Evolutionary conservation across 2,113 vertebrate species (phyloP), one percentile per base, ranked within the genome.

Genomic region (Emberiza fucata): DNA sequence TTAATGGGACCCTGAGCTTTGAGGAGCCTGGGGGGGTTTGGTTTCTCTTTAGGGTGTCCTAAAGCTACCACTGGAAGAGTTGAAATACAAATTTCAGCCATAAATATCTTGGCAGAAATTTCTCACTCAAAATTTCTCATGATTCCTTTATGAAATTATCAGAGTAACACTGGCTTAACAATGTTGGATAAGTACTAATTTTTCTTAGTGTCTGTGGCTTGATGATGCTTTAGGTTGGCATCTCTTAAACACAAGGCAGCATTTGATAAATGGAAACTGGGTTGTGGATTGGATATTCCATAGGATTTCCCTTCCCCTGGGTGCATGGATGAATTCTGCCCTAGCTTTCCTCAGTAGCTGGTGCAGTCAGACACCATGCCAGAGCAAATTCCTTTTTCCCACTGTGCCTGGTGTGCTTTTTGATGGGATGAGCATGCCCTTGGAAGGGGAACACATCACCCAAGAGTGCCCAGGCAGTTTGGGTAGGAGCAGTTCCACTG

Each of bases 251-350:
- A 21, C 11, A 57, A 44, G 88, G 19, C 15, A 48, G 29, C 40
- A 17, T 25, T 64, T 5, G 11, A 11, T 87, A 57, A 39, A 3
- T 19, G 25, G 45, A 22, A 50, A 9, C 19, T 21, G 33, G 22
- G 2, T 10, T 48, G 24, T n/a, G 25, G 4, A 7, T 5, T 56
- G 79, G 47, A 0, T 65, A 7, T 53, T 79, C 48, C 24, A 3
- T 6, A 11, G 59, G n/a, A 11, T 86, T 51, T 68, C 6, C 2
- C 1, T 48, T 54, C 20, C 47, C 16, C 29, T 53, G 28, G 0
- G 37, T 9, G 95, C 96, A 97, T 97, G 96, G 97, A 18, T 1
- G 97, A 97, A 98, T 98, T 98, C 96, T 97, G 94, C 96, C 17
- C 81, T 93, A 95, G 93, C 96, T 94, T 94, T 95, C 15, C 33